A percentile compares a stretch with the other conserved stretches of the same genome.
These are phyloP conservation scores for Myzus persicae DNA, from an alignment of 1,140 invertebrate species.

Conservation along the genomic window DNA sequence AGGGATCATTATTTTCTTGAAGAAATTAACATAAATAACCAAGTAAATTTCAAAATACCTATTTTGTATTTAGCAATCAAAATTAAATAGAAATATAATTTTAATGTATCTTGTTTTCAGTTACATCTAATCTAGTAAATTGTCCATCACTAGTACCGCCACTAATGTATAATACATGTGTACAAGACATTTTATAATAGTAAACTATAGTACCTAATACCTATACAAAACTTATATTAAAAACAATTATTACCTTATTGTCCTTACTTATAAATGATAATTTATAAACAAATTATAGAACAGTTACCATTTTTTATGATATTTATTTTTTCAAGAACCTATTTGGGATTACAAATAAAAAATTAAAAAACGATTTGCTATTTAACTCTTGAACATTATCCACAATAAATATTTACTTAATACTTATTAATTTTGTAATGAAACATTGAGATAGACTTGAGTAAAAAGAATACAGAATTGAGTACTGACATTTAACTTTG, in stretches of 20 bases:
- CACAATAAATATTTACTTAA: background rate
- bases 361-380: background rate
- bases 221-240: background rate
- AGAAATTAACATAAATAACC: no score
- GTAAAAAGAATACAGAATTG: background rate
- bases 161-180: background rate
- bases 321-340: background rate
- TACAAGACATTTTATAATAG: background rate
- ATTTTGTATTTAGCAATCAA: no score
- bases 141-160: background rate
- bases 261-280: background rate
- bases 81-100: no score
- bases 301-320: background rate
- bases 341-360: background rate
- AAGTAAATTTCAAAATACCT: no score
- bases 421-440: background rate
- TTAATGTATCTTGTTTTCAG: background rate
- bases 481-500: no score
- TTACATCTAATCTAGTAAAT: background rate
- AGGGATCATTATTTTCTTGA: no score
- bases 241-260: background rate
- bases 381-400: background rate
- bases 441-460: background rate
- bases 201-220: background rate
- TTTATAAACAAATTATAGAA: no score